A percentile compares a stretch with the other conserved stretches of the same genome.
phyloP scores from a whole-genome alignment of 1,140 invertebrate species.

The Zaprionus capensis region DNA sequence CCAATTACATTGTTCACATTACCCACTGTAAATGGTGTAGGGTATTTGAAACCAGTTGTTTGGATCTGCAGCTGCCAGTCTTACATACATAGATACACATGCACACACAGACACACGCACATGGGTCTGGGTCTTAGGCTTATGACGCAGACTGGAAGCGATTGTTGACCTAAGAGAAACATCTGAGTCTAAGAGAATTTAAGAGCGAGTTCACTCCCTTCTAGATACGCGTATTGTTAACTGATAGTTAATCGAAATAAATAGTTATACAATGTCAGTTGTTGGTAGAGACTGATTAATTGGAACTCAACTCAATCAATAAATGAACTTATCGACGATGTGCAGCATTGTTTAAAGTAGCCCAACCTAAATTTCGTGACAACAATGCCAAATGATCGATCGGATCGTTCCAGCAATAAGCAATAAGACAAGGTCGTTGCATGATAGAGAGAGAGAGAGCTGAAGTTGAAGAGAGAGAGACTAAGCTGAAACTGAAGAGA shows the following conservation, averaged over 20 bases:
- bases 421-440: constrained; percentile 70
- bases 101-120: constrained; percentile 8
- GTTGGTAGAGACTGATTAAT: constrained; percentile 54
- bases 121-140: constrained; percentile 19
- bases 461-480: background rate
- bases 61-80: constrained; percentile 74
- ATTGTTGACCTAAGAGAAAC: constrained; percentile 46
- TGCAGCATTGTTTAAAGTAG: constrained; percentile 29
- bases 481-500: no score
- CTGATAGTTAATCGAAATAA: constrained; percentile 33
- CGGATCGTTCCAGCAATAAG: constrained; percentile 44
- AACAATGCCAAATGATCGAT: constrained; percentile 77
- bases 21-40: constrained; percentile 26
- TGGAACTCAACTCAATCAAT: constrained; percentile 39
- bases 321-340: constrained; percentile 52
- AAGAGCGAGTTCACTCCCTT: constrained; percentile 3
- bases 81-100: constrained; percentile 35
- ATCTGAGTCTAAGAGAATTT: constrained; percentile 31
- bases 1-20: constrained; percentile 6
- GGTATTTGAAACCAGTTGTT: constrained; percentile 70
- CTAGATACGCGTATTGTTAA: background rate
- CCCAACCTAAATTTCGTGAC: constrained; percentile 77
- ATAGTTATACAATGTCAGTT: constrained; percentile 43
- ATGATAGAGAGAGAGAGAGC: constrained; percentile 22
- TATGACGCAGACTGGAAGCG: constrained; percentile 43